These are phyloP conservation scores for Musca domestica DNA, from an alignment of 1,140 invertebrate genomes.

Conservation along the genomic window DNA sequence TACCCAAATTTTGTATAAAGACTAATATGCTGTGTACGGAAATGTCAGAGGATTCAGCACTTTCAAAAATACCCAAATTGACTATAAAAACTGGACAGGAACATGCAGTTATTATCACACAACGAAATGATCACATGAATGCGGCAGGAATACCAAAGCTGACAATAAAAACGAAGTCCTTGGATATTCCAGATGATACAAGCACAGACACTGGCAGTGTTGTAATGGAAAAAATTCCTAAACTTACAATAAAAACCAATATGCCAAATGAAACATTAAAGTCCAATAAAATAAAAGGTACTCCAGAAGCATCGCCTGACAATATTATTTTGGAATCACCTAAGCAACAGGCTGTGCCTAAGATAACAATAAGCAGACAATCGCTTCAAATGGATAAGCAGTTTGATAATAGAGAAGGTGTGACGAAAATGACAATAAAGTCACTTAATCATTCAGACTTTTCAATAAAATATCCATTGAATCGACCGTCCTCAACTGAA, in stretches of 20 bases:
- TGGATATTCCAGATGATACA: conserved; percentile 32
- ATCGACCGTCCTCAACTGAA: conserved; percentile 18
- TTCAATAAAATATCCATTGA: not conserved
- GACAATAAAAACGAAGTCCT: conserved; percentile 41
- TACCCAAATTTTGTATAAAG: conserved; percentile 51
- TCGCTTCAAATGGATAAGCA: conserved; percentile 6
- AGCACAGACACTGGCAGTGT: not conserved
- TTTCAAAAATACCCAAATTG: conserved; percentile 45
- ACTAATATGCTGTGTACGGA: conserved; percentile 37
- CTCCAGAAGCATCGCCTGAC: not conserved
- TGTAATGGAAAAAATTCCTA: conserved; percentile 29
- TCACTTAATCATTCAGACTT: conserved; percentile 1
- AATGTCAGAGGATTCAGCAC: conserved; percentile 25
- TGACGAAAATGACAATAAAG: conserved; percentile 29
- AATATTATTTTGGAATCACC: not conserved
- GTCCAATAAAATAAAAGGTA: not conserved
- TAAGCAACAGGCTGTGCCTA: conserved; percentile 31
- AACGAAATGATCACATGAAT: conserved; percentile 38
- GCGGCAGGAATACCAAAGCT: conserved; percentile 47
- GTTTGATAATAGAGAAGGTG: not conserved
- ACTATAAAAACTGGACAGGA: conserved; percentile 43
- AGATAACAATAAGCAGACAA: conserved; percentile 43
- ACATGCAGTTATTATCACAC: conserved; percentile 47
- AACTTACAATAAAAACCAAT: conserved; percentile 29
- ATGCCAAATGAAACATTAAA: conserved; percentile 14